A percentile compares a stretch with the other conserved stretches of the same genome.
phyloP scores from a whole-genome alignment of 2,797 vertebrate species.

The Scyliorhinus canicula region DNA sequence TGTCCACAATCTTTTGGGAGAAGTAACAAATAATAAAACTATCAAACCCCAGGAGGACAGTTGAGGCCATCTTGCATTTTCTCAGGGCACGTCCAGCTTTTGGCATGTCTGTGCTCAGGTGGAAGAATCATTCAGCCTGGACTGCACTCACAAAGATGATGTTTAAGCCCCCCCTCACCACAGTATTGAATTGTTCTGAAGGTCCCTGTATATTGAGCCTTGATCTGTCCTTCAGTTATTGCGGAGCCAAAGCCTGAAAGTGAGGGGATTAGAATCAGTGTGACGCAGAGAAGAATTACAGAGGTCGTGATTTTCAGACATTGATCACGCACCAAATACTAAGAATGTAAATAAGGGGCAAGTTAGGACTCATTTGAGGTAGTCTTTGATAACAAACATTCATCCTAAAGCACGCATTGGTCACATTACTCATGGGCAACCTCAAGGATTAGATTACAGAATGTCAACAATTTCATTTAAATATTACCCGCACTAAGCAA shows the following conservation, averaged over 20 bases:
- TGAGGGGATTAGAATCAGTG: neutral
- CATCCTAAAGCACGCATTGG: neutral
- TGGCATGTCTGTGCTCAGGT: neutral
- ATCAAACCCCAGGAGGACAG: neutral
- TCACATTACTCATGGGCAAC: neutral
- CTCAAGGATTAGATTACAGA: neutral
- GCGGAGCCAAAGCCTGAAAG: neutral
- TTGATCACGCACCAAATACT: neutral
- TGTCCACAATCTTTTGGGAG: neutral
- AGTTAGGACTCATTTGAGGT: neutral
- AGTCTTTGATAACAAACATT: neutral
- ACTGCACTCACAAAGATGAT: neutral
- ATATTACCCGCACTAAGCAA: conserved; percentile 3
- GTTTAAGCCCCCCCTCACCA: neutral
- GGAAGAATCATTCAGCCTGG: neutral
- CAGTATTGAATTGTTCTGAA: neutral
- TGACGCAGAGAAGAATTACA: neutral
- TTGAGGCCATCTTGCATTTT: neutral
- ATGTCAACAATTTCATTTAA: conserved; percentile 9
- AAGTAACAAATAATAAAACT: neutral
- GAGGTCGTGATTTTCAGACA: neutral
- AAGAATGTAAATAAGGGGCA: conserved; percentile 4
- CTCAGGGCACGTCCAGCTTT: neutral
- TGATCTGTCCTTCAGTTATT: neutral
- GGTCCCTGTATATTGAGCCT: neutral